Evolutionary conservation across 2,113 vertebrate species (phyloP).

Genomic region (Arothron firmamentum): DNA sequence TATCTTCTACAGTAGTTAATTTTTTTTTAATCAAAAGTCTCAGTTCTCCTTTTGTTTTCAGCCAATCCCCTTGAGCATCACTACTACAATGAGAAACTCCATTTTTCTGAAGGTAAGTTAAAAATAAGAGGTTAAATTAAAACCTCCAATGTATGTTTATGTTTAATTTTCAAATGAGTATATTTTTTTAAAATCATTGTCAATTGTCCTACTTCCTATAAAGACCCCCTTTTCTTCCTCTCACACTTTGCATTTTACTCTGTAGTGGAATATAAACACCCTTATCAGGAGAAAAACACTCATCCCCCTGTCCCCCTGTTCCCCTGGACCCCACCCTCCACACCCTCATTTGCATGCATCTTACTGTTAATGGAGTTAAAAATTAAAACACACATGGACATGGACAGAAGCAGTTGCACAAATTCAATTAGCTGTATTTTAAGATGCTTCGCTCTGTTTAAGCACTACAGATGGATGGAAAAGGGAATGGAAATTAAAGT

Average conservation of each 20-base stretch:
- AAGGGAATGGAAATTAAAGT: conserved; percentile 52
- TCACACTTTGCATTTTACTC: conserved; percentile 43
- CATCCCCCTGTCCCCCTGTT: conserved; percentile 54
- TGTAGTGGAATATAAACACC: conserved; percentile 72
- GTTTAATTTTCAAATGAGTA: no score
- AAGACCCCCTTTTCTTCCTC: conserved; percentile 20
- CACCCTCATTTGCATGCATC: conserved; percentile 72
- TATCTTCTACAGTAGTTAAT: neutral
- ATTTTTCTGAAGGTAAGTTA: conserved; percentile 81
- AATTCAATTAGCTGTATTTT: conserved; percentile 69
- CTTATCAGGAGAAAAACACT: conserved; percentile 80
- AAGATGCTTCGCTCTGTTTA: conserved; percentile 49
- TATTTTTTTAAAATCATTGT: neutral
- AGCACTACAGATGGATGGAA: conserved; percentile 52
- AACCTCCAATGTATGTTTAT: no score
- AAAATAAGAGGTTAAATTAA: neutral
- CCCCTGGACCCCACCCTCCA: conserved; percentile 21
- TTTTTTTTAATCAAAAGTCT: neutral
- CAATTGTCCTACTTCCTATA: conserved; percentile 43
- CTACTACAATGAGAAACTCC: conserved; percentile 85
- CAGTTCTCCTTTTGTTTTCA: conserved; percentile 42
- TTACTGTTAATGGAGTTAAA: conserved; percentile 67
- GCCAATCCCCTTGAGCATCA: conserved; percentile 69
- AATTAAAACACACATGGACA: conserved; percentile 54
- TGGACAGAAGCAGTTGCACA: conserved; percentile 52